These are phyloP conservation scores for Odontesthes bonariensis DNA, from an alignment of 2,113 vertebrate species.

Conservation along the genomic window DNA sequence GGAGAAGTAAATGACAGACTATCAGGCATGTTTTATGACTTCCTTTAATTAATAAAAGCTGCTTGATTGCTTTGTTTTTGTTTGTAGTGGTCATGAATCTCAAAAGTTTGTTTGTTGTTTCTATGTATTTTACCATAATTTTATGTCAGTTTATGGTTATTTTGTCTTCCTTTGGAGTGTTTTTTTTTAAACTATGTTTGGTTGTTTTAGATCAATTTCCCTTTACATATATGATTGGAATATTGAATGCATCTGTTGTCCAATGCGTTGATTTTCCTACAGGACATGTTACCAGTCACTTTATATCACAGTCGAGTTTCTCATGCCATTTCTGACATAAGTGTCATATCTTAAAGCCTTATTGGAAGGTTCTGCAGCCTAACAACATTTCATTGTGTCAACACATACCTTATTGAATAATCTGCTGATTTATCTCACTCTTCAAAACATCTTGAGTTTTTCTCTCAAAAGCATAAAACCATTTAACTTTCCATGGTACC, in stretches of 20 bases:
- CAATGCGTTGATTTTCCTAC: neutral
- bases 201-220: neutral
- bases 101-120: no score
- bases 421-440: neutral
- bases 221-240: neutral
- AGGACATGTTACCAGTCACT: neutral
- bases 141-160: neutral
- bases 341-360: no score
- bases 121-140: neutral
- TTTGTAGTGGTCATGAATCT: no score
- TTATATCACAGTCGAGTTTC: neutral
- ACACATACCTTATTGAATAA: neutral
- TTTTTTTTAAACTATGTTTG: neutral
- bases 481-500: neutral
- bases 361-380: no score
- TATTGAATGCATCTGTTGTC: neutral
- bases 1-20: conserved; percentile 21
- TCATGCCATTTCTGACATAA: neutral
- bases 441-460: neutral
- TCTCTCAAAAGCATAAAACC: neutral
- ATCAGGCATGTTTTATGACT: conserved; percentile 12
- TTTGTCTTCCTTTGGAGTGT: neutral
- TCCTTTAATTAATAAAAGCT: neutral
- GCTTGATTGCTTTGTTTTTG: no score
- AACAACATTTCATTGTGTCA: no score